These are phyloP conservation scores for Odontamblyopus lacepedii DNA, from an alignment of 2,797 vertebrate species.

Conservation along the genomic window DNA sequence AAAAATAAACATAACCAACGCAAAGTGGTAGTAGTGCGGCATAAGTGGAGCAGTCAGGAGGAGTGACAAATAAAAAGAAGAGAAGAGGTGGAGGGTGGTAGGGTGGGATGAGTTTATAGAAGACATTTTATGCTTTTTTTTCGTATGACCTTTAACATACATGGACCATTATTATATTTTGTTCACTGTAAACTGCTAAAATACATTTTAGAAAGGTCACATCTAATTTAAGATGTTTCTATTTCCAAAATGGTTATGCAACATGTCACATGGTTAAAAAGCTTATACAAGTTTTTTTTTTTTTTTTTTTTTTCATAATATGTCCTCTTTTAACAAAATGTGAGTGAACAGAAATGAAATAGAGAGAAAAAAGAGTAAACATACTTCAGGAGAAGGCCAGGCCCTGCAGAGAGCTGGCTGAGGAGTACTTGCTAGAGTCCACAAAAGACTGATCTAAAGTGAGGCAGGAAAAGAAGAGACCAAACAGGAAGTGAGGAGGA, in stretches of 20 bases:
- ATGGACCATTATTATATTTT: not conserved
- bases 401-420: slow-evolving; percentile 92
- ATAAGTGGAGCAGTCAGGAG: slow-evolving; percentile 6
- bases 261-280: not conserved
- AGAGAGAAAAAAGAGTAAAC: slow-evolving; percentile 66
- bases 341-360: slow-evolving; percentile 27
- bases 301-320: not conserved
- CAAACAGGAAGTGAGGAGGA: slow-evolving; percentile 39
- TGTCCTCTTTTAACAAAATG: slow-evolving; percentile 14
- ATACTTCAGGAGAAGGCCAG: slow-evolving; percentile 98
- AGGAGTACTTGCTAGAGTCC: slow-evolving; percentile 97
- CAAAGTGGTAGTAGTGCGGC: too few relatives aligned
- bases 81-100: slow-evolving; percentile 52
- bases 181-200: not conserved
- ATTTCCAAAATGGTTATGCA: too few relatives aligned
- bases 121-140: not conserved
- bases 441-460: slow-evolving; percentile 94
- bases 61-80: slow-evolving; percentile 66
- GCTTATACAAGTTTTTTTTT: not conserved
- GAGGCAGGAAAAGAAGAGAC: slow-evolving; percentile 62
- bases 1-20: too few relatives aligned
- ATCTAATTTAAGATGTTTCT: too few relatives aligned
- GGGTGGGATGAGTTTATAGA: slow-evolving; percentile 24
- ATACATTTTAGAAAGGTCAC: too few relatives aligned
- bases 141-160: not conserved